These are phyloP conservation scores for Ethmia dodecea DNA, from an alignment of 2,888 invertebrate species.

Conservation along the genomic window DNA sequence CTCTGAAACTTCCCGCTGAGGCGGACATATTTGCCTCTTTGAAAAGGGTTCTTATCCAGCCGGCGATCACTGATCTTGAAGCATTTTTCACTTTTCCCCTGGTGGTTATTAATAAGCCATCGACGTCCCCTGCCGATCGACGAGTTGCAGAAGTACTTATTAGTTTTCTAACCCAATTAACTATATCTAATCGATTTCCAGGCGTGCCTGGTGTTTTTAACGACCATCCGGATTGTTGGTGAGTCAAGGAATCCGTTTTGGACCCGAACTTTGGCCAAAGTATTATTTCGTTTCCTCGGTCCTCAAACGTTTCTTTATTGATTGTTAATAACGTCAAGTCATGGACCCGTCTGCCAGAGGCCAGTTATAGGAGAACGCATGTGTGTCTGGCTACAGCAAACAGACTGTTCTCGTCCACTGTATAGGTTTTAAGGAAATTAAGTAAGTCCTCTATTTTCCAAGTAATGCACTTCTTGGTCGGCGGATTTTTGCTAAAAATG, in stretches of 20 bases:
- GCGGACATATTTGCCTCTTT: too few species aligned
- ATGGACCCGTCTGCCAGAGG: slow-evolving; percentile 1
- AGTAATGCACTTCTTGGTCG: background rate
- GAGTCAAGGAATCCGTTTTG: background rate
- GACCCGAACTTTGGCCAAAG: slow-evolving; percentile 6
- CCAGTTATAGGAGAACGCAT: background rate
- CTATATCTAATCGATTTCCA: too few species aligned
- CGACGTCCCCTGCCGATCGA: too few species aligned
- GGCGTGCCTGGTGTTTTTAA: too few species aligned
- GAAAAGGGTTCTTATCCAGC: too few species aligned
- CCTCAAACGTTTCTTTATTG: background rate
- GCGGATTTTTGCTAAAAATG: slow-evolving; percentile 4
- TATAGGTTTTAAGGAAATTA: background rate
- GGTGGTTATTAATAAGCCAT: too few species aligned
- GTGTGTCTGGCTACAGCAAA: background rate
- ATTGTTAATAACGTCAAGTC: slow-evolving; percentile 1
- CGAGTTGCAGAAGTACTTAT: too few species aligned
- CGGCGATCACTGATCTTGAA: too few species aligned
- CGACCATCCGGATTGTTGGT: slow-evolving; percentile 2
- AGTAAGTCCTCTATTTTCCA: slow-evolving; percentile 10
- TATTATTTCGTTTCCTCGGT: background rate
- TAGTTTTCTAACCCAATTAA: too few species aligned
- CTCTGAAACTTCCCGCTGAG: too few species aligned
- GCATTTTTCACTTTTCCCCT: too few species aligned
- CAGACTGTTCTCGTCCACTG: too few species aligned